Percentiles rank a stretch among this genome's conserved stretches.
phyloP scores from a whole-genome alignment of 2,888 invertebrate genomes.

The Temnothorax rugatulus region DNA sequence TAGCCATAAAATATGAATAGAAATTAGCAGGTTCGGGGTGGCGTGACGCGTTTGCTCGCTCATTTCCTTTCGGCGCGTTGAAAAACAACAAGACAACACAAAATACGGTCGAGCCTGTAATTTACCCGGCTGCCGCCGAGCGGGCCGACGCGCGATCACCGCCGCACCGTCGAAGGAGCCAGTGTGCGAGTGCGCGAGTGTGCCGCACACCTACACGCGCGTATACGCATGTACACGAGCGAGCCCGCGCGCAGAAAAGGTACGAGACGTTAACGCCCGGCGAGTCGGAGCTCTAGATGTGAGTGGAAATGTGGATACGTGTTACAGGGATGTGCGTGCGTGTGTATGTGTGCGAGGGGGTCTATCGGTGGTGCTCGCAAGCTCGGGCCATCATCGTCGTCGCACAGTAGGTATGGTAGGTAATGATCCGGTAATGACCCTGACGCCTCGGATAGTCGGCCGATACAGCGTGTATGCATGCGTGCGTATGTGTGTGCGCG shows the following conservation, averaged over 20 bases:
- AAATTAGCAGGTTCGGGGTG: conserved; percentile 86
- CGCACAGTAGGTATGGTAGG: conserved; percentile 85
- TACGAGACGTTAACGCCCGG: conserved; percentile 38
- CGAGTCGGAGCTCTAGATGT: conserved; percentile 29
- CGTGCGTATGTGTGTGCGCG: not conserved
- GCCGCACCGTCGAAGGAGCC: conserved; percentile 32
- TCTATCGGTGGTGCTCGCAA: conserved; percentile 47
- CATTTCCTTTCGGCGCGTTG: conserved; percentile 87
- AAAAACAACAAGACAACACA: conserved; percentile 86
- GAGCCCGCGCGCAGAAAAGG: conserved; percentile 23
- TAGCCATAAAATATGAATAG: conserved; percentile 87
- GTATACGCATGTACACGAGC: not conserved
- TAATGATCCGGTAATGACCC: conserved; percentile 86
- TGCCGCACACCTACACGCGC: conserved; percentile 12
- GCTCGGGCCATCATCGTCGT: conserved; percentile 77
- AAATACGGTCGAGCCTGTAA: conserved; percentile 86
- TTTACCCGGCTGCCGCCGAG: conserved; percentile 86
- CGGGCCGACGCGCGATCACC: conserved; percentile 76
- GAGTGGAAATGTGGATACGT: not conserved
- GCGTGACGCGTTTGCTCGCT: conserved; percentile 86
- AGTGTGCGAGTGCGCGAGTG: conserved; percentile 29
- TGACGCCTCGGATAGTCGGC: conserved; percentile 81
- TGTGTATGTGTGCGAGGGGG: conserved; percentile 5
- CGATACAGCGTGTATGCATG: conserved; percentile 62
- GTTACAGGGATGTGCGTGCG: not conserved